A percentile compares a stretch with the other conserved stretches of the same genome.
Conservation (phyloP, 2,888 invertebrate species). For the Neuroscelio doddi region DNA sequence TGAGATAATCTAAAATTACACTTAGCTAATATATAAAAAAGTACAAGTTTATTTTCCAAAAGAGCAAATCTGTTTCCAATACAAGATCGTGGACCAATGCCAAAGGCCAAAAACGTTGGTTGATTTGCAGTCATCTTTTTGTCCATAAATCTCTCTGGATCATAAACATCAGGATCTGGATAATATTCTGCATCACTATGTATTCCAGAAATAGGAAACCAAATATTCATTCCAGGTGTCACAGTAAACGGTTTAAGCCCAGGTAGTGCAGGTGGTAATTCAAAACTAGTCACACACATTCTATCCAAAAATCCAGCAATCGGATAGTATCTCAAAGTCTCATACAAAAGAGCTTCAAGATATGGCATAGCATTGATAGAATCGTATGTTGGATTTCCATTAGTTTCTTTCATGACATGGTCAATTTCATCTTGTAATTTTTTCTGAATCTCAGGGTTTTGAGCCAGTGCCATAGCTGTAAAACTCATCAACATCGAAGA, state of each 20-base stretch:
- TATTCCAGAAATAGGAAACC: constrained; percentile 61
- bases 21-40: constrained; percentile 50
- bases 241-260: constrained; percentile 51
- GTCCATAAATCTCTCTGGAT: constrained; percentile 67
- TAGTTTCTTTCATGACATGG: constrained; percentile 33
- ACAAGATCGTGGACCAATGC: constrained; percentile 66
- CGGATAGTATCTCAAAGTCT: constrained; percentile 59
- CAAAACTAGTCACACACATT: constrained; percentile 73
- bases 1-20: constrained; percentile 56
- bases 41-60: constrained; percentile 49
- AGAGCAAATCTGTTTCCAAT: constrained; percentile 60
- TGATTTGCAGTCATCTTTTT: not conserved
- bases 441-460: constrained; percentile 53
- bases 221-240: constrained; percentile 60
- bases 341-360: constrained; percentile 60
- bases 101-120: constrained; percentile 64
- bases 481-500: constrained; percentile 55
- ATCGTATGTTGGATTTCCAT: constrained; percentile 53
- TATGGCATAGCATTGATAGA: constrained; percentile 54
- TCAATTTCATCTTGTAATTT: constrained; percentile 61
- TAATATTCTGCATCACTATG: constrained; percentile 66
- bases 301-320: constrained; percentile 73
- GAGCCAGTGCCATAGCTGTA: constrained; percentile 52
- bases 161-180: constrained; percentile 65
- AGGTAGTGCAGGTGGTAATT: constrained; percentile 66